These are phyloP conservation scores for Syrista parreyssii DNA, from an alignment of 2,888 invertebrate genomes.

Conservation along the genomic window DNA sequence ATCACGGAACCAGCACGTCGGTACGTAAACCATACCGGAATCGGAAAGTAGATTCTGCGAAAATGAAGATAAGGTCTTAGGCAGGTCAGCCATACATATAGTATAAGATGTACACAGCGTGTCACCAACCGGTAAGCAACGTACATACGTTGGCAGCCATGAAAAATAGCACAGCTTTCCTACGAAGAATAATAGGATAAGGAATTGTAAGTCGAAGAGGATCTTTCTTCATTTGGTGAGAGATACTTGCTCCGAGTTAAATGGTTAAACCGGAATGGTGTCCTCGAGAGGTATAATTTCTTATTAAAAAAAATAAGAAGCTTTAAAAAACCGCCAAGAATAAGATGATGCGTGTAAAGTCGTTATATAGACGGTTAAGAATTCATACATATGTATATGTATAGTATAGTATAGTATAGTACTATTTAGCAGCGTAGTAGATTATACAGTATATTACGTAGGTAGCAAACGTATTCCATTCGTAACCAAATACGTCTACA, in stretches of 20 bases:
- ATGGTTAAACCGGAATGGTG: background rate
- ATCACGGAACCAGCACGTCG: background rate
- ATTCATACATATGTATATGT: conserved; percentile 23
- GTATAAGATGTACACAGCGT: background rate
- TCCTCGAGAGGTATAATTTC: background rate
- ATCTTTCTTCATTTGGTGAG: background rate
- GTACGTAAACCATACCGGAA: background rate
- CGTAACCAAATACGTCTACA: conserved; percentile 60
- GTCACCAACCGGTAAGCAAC: background rate
- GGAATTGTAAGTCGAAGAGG: background rate
- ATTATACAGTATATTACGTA: conserved; percentile 22
- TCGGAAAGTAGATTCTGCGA: conserved; percentile 14
- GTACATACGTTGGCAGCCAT: background rate
- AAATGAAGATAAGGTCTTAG: conserved; percentile 19
- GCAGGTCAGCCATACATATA: background rate
- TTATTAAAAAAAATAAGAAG: background rate
- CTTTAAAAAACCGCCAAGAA: background rate
- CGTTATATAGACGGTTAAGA: conserved; percentile 6
- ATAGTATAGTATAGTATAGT: no score
- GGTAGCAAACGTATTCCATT: conserved; percentile 44
- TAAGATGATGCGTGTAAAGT: background rate
- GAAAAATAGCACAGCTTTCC: background rate
- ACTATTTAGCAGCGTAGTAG: background rate
- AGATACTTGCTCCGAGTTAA: background rate
- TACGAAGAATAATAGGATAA: background rate